Evolutionary conservation across 2,888 invertebrate genomes (phyloP), one percentile per base, ranked within the genome.

Genomic region (Tinea trinotella): DNA sequence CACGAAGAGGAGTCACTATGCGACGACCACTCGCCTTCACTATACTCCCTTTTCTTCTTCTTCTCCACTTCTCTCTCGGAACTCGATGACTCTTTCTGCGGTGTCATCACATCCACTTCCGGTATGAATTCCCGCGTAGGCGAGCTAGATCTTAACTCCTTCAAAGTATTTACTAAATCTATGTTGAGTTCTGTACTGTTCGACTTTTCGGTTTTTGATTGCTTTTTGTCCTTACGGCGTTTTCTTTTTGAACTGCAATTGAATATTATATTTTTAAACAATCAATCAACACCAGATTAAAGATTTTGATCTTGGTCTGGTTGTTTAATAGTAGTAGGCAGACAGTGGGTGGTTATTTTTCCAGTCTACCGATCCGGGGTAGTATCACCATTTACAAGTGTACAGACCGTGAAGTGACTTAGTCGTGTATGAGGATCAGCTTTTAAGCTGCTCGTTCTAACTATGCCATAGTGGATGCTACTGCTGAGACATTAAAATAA

Each of bases 21-120:
- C 57, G 79, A 82, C 1, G 83, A 83, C 84, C 84, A 84, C 68
- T 85, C 85, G 7, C 85, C 85, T 56, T 85, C 85, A 48, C 84
- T 84, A 56, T 84, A 83, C 58, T 79, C 71, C 40, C 73, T 66
- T 52, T 49, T 35, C 40, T 52, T 52, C 56, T 54, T 22, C 52
- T 49, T 58, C 57, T 59, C 22, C 6, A 18, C 34, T 36, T 57
- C 62, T 17, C 61, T 61, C 7, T 70, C 73, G 1, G 71, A 74
- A 3, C 19, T 19, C 7, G 40, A 24, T 0, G 70, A 67, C 0
- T 71, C 68, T 0, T 67, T 63, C 1, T 58, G 59, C 5, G 17
- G 15, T 1, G 19, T 7, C 12, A 9, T 9, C 10, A 20, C 40
- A 12, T 36, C 13, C n/a, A 64, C 59, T 56, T 64, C 57, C 60